Evolutionary conservation across 2,888 invertebrate genomes (phyloP).

Genomic region (Hirtodrosophila cameraria): DNA sequence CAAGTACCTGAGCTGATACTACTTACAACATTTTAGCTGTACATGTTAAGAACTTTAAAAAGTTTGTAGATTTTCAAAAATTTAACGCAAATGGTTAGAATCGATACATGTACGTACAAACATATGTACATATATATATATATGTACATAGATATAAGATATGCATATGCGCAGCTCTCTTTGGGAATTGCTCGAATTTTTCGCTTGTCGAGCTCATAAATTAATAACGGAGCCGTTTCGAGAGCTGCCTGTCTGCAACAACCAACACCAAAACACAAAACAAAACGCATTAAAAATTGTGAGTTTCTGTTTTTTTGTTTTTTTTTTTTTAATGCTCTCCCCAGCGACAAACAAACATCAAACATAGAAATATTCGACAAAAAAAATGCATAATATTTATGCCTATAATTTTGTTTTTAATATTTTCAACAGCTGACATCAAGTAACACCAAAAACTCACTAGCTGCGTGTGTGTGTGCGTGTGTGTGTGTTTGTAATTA

Average conservation of each 20-base stretch:
- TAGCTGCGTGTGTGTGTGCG: conserved; percentile 19
- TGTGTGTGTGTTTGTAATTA: conserved; percentile 63
- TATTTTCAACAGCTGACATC: conserved; percentile 76
- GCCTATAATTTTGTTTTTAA: conserved; percentile 73
- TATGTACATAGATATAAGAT: neutral
- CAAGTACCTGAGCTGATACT: no score
- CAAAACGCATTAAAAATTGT: conserved; percentile 49
- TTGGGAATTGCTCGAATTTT: conserved; percentile 34
- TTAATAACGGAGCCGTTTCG: conserved; percentile 69
- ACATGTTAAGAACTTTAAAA: no score
- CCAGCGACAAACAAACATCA: conserved; percentile 7
- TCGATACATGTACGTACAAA: no score
- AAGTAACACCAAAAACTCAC: conserved; percentile 61
- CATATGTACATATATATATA: conserved; percentile 3
- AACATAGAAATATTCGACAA: conserved; percentile 3
- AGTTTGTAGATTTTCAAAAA: neutral
- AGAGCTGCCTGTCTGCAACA: conserved; percentile 35
- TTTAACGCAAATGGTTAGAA: no score
- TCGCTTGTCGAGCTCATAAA: conserved; percentile 56
- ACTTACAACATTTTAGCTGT: no score
- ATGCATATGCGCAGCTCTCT: conserved; percentile 19
- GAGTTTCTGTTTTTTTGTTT: neutral
- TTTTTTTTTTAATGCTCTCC: neutral
- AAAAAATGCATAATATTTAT: conserved; percentile 76
- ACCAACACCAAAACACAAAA: conserved; percentile 18